Conservation (phyloP, 2,888 invertebrate species). For the Tholera decimalis region DNA sequence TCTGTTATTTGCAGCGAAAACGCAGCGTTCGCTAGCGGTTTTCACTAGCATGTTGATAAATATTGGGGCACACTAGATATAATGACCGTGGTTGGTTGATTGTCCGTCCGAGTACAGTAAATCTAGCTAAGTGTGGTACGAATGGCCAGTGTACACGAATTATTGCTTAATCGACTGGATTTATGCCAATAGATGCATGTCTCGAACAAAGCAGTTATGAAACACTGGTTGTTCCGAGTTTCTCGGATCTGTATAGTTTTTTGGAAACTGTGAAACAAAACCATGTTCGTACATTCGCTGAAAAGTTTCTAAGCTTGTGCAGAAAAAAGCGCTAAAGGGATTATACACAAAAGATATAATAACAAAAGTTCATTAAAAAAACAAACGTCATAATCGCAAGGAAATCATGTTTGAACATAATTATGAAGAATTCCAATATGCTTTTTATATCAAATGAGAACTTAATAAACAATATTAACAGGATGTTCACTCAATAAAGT, state of each 20-base stretch:
- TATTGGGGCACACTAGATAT: conserved; percentile 76
- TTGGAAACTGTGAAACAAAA: background rate
- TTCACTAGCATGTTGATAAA: conserved; percentile 85
- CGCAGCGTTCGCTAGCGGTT: conserved; percentile 76
- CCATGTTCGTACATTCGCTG: background rate
- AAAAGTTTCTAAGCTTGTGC: background rate
- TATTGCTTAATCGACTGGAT: conserved; percentile 70
- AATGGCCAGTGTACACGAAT: conserved; percentile 65
- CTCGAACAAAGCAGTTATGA: conserved; percentile 45
- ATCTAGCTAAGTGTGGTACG: conserved; percentile 66
- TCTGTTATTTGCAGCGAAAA: conserved; percentile 87
- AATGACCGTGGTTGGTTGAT: conserved; percentile 66
- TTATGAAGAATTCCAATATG: background rate
- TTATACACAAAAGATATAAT: conserved; percentile 15
- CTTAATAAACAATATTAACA: conserved; percentile 30
- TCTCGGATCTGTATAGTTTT: conserved; percentile 5
- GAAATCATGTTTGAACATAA: background rate
- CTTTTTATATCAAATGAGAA: background rate
- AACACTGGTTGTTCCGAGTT: conserved; percentile 20
- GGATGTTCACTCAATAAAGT: conserved; percentile 29
- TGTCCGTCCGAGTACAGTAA: conserved; percentile 64
- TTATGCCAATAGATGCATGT: conserved; percentile 55
- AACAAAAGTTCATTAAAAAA: no score
- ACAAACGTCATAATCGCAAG: no score
- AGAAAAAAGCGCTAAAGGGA: conserved; percentile 33